Base-by-base conservation (phyloP, 2,113 vertebrate species). In the Dipodomys merriami region DNA sequence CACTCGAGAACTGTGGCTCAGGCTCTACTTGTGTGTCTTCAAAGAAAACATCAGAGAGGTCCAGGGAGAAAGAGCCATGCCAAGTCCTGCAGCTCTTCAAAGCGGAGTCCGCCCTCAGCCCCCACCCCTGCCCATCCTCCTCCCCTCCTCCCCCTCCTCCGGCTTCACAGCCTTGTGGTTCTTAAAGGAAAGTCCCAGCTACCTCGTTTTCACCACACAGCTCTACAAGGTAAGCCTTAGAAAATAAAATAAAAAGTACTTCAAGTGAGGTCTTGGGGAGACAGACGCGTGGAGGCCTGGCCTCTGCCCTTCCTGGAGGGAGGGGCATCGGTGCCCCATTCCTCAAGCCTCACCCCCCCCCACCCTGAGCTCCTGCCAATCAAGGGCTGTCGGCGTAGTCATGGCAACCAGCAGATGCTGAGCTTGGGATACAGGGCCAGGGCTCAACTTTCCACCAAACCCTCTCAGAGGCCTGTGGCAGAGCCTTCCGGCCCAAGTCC, bases 341-440 rank as follows among this genome's bases (percentile, higher is more conserved):
- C 82, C 82, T 77, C 74, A n/a, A 93, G 88, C 74, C 82, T 39
- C 39, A 39, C 30, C 62, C 53, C 0, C 1, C n/a, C 0, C n/a
- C n/a, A n/a, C n/a, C n/a, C n/a, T n/a, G n/a, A 9, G 33, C 65
- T 78, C 60, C 79, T 65, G 78, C 92, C 93, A 93, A 94, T 96
- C 93, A 95, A 86, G 22, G 65, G 91, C 91, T 33, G 94, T 44
- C 1, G 94, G 83, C 84, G 79, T 97, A 1, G 96, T 81, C 96
- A 97, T 96, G 94, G 94, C 90, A 96, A 97, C 95, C 7, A n/a
- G 83, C 67, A 67, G 94, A 94, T 94, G 95, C 85, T 5, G 9
- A 87, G 77, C 89, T 84, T 95, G 71, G 0, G 85, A 95, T 95
- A 91, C 53, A 94, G 82, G 94, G 94, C 88, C 71, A 30, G 88